Evolutionary conservation across 1,140 invertebrate species (phyloP), one percentile per base, ranked within the genome.

Genomic region (Pseudobourletiella spinata): DNA sequence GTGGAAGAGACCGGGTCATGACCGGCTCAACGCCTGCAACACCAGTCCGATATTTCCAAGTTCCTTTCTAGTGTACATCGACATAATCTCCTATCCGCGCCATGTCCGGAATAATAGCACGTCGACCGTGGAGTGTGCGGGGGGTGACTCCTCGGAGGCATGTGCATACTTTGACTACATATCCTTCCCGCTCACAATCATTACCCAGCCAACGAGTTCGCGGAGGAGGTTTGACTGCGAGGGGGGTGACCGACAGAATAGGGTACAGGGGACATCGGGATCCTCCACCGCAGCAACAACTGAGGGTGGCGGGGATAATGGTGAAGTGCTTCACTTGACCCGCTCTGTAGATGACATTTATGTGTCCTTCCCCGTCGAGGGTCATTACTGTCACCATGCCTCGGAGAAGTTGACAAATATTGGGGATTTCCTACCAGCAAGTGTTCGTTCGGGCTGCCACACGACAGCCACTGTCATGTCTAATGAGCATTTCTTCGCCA

Each of bases 1-100:
- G 44, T 57, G 63, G 20, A 62, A 65, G 32, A 51, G 51, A 50
- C 54, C 58, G 11, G 26, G 54, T n/a, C 30, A 42, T 57, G 25
- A 30, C 35, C 57, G 0, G 55, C 54, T 56, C 51, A 63, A 30
- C 51, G 24, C 46, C 11, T 42, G 62, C 35, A 24, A 26, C 30
- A 51, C 32, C 16, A 43, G 30, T 16, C 22, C 43, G 11, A n/a
- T 62, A 6, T 63, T 32, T 22, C 59, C 63, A 11, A 61, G 43
- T 28, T 55, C 64, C 2, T 69, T 69, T 42, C 46, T 69, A 16
- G 68, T 66, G 30, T 69, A 69, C 54, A 65, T 69, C 48, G 68
- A 64, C 18, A 63, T 63, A 11, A 63, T 65, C 55, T 55, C 64
- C 46, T 54, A 63, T 24, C 61, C 61, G 22, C 15, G 11, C 32